phyloP scores from a whole-genome alignment of 2,888 invertebrate genomes.

The Stegana nigrithorax region DNA sequence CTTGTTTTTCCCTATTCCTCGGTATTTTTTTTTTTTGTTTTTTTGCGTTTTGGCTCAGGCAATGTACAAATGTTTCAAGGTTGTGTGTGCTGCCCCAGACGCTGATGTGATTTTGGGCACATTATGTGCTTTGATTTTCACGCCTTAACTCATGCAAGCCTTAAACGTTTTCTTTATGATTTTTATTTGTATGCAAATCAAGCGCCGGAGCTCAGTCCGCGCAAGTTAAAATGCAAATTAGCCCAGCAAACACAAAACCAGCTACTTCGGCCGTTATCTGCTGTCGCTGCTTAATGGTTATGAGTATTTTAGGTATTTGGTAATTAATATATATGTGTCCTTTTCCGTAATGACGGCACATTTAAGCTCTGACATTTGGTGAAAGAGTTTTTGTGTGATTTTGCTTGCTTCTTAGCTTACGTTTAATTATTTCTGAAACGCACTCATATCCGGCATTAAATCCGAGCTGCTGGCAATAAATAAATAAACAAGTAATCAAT shows the following conservation, averaged over 20 bases:
- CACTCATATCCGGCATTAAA: neutral
- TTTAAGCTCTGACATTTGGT: too few relatives aligned
- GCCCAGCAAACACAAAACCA: too few relatives aligned
- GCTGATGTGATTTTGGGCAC: too few relatives aligned
- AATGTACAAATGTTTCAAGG: too few relatives aligned
- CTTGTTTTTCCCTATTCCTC: neutral
- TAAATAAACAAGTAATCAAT: neutral
- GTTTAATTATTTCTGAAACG: too few relatives aligned
- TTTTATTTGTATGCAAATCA: conserved; percentile 15
- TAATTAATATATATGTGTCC: conserved; percentile 1
- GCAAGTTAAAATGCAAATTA: conserved; percentile 1
- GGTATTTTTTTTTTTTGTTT: too few relatives aligned
- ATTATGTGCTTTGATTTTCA: too few relatives aligned
- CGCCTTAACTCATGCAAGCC: neutral
- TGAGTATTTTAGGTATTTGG: neutral
- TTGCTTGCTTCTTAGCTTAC: neutral
- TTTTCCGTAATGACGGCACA: neutral
- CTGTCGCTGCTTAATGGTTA: neutral
- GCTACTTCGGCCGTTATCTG: neutral
- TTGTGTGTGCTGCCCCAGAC: too few relatives aligned
- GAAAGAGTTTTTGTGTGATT: neutral
- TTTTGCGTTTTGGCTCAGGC: too few relatives aligned
- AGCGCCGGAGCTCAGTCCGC: neutral
- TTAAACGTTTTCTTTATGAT: conserved; percentile 5
- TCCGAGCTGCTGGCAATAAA: too few relatives aligned